Evolutionary conservation across 2,797 vertebrate genomes (phyloP).

Genomic region (Crypturellus tataupa): DNA sequence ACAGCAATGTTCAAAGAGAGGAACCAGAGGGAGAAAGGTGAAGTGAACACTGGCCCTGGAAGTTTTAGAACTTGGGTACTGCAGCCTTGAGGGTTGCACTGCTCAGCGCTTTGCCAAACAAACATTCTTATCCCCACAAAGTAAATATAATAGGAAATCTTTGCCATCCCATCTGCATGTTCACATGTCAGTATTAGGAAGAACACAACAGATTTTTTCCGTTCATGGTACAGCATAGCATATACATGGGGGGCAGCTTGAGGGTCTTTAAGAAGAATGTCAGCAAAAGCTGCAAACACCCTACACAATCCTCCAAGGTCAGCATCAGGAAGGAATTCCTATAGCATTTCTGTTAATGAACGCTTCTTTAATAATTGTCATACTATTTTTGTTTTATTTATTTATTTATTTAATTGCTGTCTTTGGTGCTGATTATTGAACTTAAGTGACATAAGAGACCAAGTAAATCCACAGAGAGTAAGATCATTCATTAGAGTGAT

Average conservation of each 20-base stretch:
- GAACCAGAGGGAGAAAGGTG: neutral
- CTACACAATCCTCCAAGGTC: neutral
- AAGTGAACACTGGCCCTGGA: neutral
- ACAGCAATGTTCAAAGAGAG: neutral
- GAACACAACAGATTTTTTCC: neutral
- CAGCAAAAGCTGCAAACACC: neutral
- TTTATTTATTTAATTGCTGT: neutral
- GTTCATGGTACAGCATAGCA: neutral
- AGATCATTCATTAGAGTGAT: neutral
- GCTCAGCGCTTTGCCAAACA: neutral
- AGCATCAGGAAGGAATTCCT: neutral
- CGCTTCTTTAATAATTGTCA: neutral
- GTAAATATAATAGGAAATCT: neutral
- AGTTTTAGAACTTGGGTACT: neutral
- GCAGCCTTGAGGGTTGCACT: too few species aligned
- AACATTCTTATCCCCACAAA: neutral
- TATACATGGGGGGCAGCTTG: neutral
- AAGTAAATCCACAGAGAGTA: neutral
- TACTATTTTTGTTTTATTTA: neutral
- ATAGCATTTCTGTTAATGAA: neutral
- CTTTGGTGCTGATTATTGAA: neutral
- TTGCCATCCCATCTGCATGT: neutral
- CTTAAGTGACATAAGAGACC: neutral
- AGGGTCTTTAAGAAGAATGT: neutral
- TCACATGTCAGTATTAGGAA: neutral